Base-by-base conservation (phyloP, 2,888 invertebrate genomes). In the Luperina nickerlii region DNA sequence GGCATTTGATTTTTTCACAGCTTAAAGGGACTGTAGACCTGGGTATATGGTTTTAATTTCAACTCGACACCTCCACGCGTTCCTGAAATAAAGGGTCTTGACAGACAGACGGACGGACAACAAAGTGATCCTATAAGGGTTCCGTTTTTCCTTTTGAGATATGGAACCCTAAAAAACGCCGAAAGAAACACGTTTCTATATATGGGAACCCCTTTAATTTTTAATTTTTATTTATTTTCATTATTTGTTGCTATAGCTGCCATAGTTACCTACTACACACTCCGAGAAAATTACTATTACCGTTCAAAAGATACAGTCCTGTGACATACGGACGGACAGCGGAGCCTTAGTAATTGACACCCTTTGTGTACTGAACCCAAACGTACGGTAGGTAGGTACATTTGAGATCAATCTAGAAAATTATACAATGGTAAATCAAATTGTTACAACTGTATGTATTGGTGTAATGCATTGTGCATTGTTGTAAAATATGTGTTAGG, bases 321-420 rank as follows among this genome's bases (percentile, higher is more conserved):
- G 24, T 32, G 54, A 54, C 32, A 18, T 24, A 54, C 32, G 2
- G 24, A 24, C 9, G 8, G 32, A 32, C 70, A 32, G 15, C 24
- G 9, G 32, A 38, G 15, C 9, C 9, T 9, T 69, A 15, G 9
- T 24, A 32, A 24, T 60, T 60, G 6, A n/a, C 1, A 38, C 6
- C 1, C 1, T 18, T 70, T 18, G 18, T 15, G 32, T 57, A n/a
- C 7, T 18, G 71, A 38, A 63, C 71, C 71, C 71, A 38, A 71
- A 38, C 38, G 3, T 24, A n/a, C 57, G 57, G 18, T 18, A 57
- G 5, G 51, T 32, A 70, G 7, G 11, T 38, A 70, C 70, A 60
- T 85, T 87, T 63, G 76, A 82, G 79, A 85, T 86, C 81, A 80
- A 74, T 86, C 84, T 87, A 72, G 81, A 89, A 76, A 82, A 65